Evolutionary conservation across 2,888 invertebrate species (phyloP).

Genomic region (Zygothrica quintamaculata): DNA sequence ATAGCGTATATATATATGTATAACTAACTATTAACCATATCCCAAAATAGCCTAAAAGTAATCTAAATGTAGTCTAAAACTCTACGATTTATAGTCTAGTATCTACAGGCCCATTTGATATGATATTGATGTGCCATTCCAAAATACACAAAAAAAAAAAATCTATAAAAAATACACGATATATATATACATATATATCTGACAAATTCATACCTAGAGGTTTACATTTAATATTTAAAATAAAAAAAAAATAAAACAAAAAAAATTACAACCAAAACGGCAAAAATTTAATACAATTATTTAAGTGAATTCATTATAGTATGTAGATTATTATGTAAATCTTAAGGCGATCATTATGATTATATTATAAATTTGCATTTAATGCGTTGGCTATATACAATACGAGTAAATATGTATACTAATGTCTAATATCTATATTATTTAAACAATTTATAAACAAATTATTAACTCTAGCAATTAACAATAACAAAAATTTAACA

Average conservation of each 20-base stretch:
- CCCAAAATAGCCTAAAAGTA: conserved; percentile 72
- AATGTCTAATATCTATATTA: conserved; percentile 65
- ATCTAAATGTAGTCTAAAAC: conserved; percentile 70
- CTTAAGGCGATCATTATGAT: conserved; percentile 47
- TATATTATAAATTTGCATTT: conserved; percentile 69
- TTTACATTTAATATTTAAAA: conserved; percentile 47
- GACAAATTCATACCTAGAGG: conserved; percentile 47
- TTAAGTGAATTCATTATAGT: conserved; percentile 34
- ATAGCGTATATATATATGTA: conserved; percentile 52
- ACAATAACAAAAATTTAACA: too few relatives aligned
- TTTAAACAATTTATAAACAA: conserved; percentile 69
- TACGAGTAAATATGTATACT: conserved; percentile 60
- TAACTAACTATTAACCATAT: conserved; percentile 66
- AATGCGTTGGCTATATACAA: conserved; percentile 71
- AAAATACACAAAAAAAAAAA: conserved; percentile 43
- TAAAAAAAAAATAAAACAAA: conserved; percentile 52
- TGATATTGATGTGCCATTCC: conserved; percentile 82
- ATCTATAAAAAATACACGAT: conserved; percentile 23
- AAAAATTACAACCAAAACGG: conserved; percentile 70
- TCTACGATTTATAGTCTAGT: conserved; percentile 56
- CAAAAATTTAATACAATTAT: conserved; percentile 33
- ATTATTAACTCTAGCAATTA: conserved; percentile 67
- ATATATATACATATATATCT: conserved; percentile 39
- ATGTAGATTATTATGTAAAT: conserved; percentile 9
- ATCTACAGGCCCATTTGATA: conserved; percentile 61